Conservation (phyloP, 30 jellyfish, hydroid and myxozoan species). For the Turritopsis rubra region DNA sequence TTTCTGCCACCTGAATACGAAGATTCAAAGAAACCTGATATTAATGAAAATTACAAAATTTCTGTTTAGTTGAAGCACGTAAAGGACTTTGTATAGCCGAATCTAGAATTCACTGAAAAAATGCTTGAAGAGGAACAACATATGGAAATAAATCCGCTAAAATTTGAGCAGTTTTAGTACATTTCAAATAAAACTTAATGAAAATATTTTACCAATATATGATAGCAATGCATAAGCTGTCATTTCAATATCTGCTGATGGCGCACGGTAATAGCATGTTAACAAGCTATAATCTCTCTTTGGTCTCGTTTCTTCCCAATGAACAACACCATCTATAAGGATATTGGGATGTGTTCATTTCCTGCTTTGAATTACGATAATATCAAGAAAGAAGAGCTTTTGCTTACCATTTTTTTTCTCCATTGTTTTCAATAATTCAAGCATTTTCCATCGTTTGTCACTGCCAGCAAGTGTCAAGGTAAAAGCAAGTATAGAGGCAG, state of each 20-base stretch:
- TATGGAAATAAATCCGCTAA: no score
- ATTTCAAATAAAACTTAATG: no score
- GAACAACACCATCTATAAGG: conserved; percentile 43
- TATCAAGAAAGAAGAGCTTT: no score
- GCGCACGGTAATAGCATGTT: conserved; percentile 22
- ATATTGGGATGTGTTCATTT: not conserved
- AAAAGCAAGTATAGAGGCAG: conserved; percentile 52
- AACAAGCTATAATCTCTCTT: conserved; percentile 25
- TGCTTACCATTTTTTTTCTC: conserved; percentile 39
- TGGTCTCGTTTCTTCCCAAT: conserved; percentile 59
- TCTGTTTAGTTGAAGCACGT: no score
- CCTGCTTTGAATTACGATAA: no score
- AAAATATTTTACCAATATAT: not conserved
- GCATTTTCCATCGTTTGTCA: conserved; percentile 15
- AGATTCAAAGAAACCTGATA: not conserved
- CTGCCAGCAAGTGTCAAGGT: conserved; percentile 38
- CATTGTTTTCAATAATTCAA: conserved; percentile 25
- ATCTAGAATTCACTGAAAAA: no score
- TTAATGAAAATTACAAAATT: no score
- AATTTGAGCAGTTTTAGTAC: no score
- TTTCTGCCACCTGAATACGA: not conserved
- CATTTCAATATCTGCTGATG: conserved; percentile 77
- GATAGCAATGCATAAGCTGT: conserved; percentile 72
- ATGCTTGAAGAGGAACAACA: no score
- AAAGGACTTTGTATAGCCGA: no score